Percentiles rank a stretch among this genome's conserved stretches.
These are phyloP conservation scores for Agrotis exclamationis DNA, from an alignment of 2,888 invertebrate genomes.

Conservation along the genomic window DNA sequence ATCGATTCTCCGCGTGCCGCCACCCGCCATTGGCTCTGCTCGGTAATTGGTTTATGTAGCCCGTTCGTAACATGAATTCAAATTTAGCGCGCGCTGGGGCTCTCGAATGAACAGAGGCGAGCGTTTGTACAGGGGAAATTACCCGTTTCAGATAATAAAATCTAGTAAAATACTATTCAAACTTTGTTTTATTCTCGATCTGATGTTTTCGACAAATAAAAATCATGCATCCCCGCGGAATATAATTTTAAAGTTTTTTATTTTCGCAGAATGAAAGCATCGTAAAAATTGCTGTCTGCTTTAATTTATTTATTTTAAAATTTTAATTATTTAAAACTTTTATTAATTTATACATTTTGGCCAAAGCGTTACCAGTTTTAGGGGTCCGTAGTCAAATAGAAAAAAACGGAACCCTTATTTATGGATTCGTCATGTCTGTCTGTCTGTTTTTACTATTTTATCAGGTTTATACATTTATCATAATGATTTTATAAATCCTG, in stretches of 20 bases:
- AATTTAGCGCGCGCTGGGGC: slow-evolving; percentile 89
- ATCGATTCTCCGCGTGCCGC: slow-evolving; percentile 87
- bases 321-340: not conserved
- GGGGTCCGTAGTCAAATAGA: too few relatives aligned
- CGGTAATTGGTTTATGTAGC: slow-evolving; percentile 89
- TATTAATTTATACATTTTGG: too few relatives aligned
- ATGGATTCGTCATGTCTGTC: too few relatives aligned
- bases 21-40: slow-evolving; percentile 87
- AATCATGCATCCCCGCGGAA: slow-evolving; percentile 33
- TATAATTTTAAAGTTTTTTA: slow-evolving; percentile 21
- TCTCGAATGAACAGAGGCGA: slow-evolving; percentile 80
- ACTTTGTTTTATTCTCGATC: slow-evolving; percentile 74
- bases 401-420: too few relatives aligned
- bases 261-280: not conserved
- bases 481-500: too few relatives aligned
- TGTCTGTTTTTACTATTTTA: too few relatives aligned
- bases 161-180: slow-evolving; percentile 82
- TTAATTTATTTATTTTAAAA: not conserved
- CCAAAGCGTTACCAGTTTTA: too few relatives aligned
- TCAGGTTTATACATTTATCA: too few relatives aligned
- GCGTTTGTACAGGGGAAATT: slow-evolving; percentile 83
- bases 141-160: slow-evolving; percentile 84
- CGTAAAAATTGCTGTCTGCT: not conserved
- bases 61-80: slow-evolving; percentile 90
- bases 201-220: slow-evolving; percentile 65